Evolutionary conservation across 2,888 invertebrate species (phyloP), one percentile per base, ranked within the genome.

Genomic region (Mimumesa dahlbomi): DNA sequence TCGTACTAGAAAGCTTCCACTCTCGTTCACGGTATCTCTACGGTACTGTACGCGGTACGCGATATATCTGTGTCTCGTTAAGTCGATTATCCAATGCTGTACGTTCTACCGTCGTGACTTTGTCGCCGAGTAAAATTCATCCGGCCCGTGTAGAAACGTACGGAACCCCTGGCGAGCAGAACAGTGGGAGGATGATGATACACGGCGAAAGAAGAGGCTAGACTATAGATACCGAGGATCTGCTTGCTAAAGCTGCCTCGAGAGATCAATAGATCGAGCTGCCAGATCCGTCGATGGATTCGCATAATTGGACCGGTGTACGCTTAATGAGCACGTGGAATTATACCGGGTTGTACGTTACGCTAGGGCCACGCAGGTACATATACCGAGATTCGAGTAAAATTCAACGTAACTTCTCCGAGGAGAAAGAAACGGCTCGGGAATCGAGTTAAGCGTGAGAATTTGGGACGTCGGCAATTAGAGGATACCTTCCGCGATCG

Each of bases 271-370:
- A 50, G 45, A 48, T 58, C 40, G 13, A 31, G 22, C 34, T 42
- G 58, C 14, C 9, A 21, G 50, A 50, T 53, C 64, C 57, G 52
- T 57, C 57, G 64, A 64, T n/a, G 40, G 50, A 57, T 43, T 50
- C 57, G 57, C 40, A 52, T 59, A 59, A 66, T 66, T 59, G 59
- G 53, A 34, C 22, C 59, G 52, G 25, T 42, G 52, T n/a, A n/a
- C 53, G 45, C 45, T 53, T 62, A 62, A 62, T 53, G 61, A 62
- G 62, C 54, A 22, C 40, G 42, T 46, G 25, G 45, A 46, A 62
- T 62, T 62, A 61, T 61, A 62, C 53, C 61, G 52, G 45, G 19
- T 48, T 48, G 48, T 57, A 49, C 19, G 36, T 48, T 38, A 48
- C 21, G 52, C 18, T 49, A 25, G 36, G 18, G 16, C 14, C 21